Base-by-base conservation (phyloP, 2,113 vertebrate species). In the Xiphophorus maculatus region DNA sequence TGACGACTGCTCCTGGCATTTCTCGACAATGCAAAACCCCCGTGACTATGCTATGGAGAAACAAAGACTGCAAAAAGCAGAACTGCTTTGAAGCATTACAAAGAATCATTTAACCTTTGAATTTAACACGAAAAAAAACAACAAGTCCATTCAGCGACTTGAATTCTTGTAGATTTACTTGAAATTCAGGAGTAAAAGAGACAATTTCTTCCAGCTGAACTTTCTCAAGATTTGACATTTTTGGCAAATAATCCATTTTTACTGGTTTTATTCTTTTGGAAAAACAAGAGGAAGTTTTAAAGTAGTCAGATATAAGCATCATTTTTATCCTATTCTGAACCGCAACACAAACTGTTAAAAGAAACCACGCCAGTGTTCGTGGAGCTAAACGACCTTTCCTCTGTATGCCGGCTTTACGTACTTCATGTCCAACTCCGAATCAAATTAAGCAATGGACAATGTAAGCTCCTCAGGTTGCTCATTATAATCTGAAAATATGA, bases 1-100 rank as follows among this genome's bases (percentile, higher is more conserved):
- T 82, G 81, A 88, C 75, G 71, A 77, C 44, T 69, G 58, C 77
- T 85, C 69, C 74, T 79, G 71, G 81, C 66, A 72, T 84, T 71
- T 84, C 15, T 4, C 11, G 77, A 69, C 66, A 68, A 63, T 61
- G 61, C 33, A 35, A 66, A 60, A 35, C 77, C 42, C 75, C 40
- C 35, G 42, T 82, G 51, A 35, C 42, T 60, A 40, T n/a, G 35
- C 7, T 40, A 37, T 19, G 54, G 30, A 74, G 69, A 28, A 54
- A 73, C 60, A 64, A 63, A 6, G 0, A 28, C 58, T 35, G n/a
- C 35, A 44, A 66, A 66, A 64, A 66, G 83, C 3, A 44, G 69
- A 37, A 74, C 32, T 61, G 61, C 73, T 69, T 79, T 65, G 69
- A 37, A 77, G 35, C 79, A 71, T 66, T 40, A 72, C 9, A 78